These are phyloP conservation scores for Spodoptera frugiperda DNA, from an alignment of 1,140 invertebrate species.

Conservation along the genomic window DNA sequence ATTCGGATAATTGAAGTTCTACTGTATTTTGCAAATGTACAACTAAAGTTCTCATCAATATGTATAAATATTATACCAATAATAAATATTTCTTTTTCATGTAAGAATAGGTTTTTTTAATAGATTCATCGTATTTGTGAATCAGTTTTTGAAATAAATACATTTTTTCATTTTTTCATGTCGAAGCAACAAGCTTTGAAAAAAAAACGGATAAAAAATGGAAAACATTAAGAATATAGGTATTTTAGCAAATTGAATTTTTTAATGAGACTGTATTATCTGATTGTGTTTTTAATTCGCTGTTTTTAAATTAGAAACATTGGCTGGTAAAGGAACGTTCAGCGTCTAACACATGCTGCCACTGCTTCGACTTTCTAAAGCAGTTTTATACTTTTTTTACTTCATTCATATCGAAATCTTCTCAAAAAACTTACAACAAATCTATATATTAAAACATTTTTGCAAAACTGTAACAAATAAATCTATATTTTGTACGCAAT, in stretches of 20 bases:
- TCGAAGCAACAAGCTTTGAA: slow-evolving; percentile 21
- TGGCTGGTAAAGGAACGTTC: slow-evolving; percentile 19
- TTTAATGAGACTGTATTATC: slow-evolving; percentile 18
- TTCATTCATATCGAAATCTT: slow-evolving; percentile 29
- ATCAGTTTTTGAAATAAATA: too few species aligned
- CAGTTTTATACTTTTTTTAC: slow-evolving; percentile 33
- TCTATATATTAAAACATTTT: too few species aligned
- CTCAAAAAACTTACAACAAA: slow-evolving; percentile 30
- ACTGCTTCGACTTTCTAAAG: slow-evolving; percentile 41
- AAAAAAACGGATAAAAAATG: background rate
- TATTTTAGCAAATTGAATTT: background rate
- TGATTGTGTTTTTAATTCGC: slow-evolving; percentile 16
- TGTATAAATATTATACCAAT: too few species aligned
- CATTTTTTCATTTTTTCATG: too few species aligned
- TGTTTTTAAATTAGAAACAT: slow-evolving; percentile 26
- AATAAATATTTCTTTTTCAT: too few species aligned
- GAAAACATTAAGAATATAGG: background rate
- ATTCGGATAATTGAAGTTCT: too few species aligned
- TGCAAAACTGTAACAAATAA: too few species aligned
- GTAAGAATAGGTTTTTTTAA: too few species aligned
- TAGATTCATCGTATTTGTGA: too few species aligned
- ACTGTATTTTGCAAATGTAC: too few species aligned
- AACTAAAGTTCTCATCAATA: too few species aligned
- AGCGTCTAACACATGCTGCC: slow-evolving; percentile 39
- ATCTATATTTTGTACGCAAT: too few species aligned